Evolutionary conservation across 2,113 vertebrate species (phyloP).

Genomic region (Anolis carolinensis): DNA sequence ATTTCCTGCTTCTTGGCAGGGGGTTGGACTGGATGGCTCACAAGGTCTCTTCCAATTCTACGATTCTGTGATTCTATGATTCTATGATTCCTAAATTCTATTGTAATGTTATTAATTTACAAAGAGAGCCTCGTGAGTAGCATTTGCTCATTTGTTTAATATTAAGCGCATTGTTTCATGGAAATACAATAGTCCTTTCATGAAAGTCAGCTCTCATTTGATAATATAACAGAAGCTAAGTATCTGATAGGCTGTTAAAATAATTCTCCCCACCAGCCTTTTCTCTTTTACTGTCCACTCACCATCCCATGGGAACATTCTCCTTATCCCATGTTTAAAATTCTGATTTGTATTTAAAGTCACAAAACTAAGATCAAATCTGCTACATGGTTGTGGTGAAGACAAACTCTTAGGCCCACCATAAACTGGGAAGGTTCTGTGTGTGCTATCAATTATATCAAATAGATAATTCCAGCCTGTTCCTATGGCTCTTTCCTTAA

Average conservation of each 20-base stretch:
- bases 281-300: not conserved
- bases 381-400: not conserved
- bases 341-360: not conserved
- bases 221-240: not conserved
- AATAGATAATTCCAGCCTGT: not conserved
- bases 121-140: constrained; percentile 22
- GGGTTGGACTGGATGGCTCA: too few relatives aligned
- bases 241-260: not conserved
- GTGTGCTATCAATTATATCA: not conserved
- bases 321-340: not conserved
- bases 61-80: too few relatives aligned
- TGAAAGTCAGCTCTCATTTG: not conserved
- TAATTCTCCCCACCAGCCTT: not conserved
- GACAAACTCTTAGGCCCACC: not conserved
- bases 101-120: constrained; percentile 44
- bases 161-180: constrained; percentile 31
- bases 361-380: not conserved
- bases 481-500: not conserved
- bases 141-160: not conserved
- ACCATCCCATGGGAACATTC: not conserved
- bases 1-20: too few relatives aligned
- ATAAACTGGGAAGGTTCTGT: not conserved
- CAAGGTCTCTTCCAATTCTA: too few relatives aligned
- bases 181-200: not conserved
- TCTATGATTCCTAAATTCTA: constrained; percentile 22